Conservation (phyloP, 2,888 invertebrate genomes). For the Neocrepidodera transversa region DNA sequence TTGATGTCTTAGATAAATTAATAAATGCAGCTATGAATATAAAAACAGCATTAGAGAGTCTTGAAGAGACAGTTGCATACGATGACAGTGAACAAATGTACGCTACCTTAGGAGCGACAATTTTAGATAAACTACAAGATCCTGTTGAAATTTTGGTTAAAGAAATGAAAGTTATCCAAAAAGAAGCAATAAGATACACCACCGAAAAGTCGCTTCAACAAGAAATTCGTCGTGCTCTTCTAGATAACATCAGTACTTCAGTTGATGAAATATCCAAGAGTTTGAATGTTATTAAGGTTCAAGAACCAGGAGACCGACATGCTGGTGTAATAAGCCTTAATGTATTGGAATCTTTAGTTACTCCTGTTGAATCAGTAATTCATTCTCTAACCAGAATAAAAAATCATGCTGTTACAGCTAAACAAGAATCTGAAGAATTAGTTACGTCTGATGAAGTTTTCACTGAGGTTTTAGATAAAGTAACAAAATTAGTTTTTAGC, state of each 20-base stretch:
- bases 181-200: slow-evolving; percentile 53
- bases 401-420: slow-evolving; percentile 32
- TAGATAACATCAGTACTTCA: slow-evolving; percentile 70
- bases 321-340: slow-evolving; percentile 45
- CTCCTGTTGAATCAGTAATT: slow-evolving; percentile 53
- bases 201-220: slow-evolving; percentile 54
- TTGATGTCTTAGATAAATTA: slow-evolving; percentile 41
- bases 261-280: slow-evolving; percentile 69
- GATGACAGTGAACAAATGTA: slow-evolving; percentile 47
- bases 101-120: slow-evolving; percentile 44
- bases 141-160: slow-evolving; percentile 52
- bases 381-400: slow-evolving; percentile 53
- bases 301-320: slow-evolving; percentile 45
- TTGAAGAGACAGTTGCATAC: slow-evolving; percentile 44
- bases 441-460: slow-evolving; percentile 51
- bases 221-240: slow-evolving; percentile 64
- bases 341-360: slow-evolving; percentile 52
- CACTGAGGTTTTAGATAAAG: slow-evolving; percentile 57
- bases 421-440: slow-evolving; percentile 22
- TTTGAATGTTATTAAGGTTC: slow-evolving; percentile 62
- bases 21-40: slow-evolving; percentile 59
- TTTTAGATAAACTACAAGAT: slow-evolving; percentile 51
- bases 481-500: slow-evolving; percentile 55
- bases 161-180: slow-evolving; percentile 53
- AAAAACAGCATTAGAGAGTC: slow-evolving; percentile 58